Percentiles rank a stretch among this genome's conserved stretches.
These are phyloP conservation scores for Heloderma charlesbogerti DNA, from an alignment of 2,113 vertebrate genomes.

Conservation along the genomic window DNA sequence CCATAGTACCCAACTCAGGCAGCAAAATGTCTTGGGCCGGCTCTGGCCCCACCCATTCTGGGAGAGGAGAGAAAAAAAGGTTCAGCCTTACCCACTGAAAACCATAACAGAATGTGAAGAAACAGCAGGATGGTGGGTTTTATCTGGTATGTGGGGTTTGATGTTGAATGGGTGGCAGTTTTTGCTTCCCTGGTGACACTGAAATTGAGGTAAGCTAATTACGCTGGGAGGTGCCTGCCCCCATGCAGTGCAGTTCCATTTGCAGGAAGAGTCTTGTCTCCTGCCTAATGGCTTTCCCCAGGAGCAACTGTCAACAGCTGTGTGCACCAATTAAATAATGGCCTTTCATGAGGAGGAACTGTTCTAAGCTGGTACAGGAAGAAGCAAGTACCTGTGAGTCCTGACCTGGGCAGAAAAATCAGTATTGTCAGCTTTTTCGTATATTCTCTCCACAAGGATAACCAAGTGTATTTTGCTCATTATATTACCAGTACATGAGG, in stretches of 20 bases:
- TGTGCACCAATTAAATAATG: slow-evolving; percentile 11
- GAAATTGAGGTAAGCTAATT: not conserved
- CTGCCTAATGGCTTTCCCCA: not conserved
- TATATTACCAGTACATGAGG: not conserved
- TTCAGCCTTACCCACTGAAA: not conserved
- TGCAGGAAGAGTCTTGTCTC: fast-evolving
- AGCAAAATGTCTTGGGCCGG: too few relatives aligned
- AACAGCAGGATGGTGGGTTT: not conserved
- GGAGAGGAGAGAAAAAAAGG: not conserved
- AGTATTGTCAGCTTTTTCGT: not conserved
- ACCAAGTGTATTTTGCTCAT: not conserved
- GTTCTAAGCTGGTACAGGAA: not conserved
- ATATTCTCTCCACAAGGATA: not conserved
- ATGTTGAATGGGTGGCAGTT: not conserved
- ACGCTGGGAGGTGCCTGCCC: not conserved
- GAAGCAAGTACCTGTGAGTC: not conserved
- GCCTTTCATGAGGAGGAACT: not conserved
- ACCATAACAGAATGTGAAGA: not conserved
- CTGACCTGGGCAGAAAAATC: not conserved
- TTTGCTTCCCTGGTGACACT: not conserved
- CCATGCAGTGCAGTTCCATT: not conserved
- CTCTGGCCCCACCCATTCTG: not conserved
- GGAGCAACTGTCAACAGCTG: slow-evolving; percentile 21
- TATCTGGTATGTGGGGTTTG: not conserved
- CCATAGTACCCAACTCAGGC: too few relatives aligned